Conservation (phyloP, 2,113 vertebrate genomes). For the Rhagologus leucostigma region DNA sequence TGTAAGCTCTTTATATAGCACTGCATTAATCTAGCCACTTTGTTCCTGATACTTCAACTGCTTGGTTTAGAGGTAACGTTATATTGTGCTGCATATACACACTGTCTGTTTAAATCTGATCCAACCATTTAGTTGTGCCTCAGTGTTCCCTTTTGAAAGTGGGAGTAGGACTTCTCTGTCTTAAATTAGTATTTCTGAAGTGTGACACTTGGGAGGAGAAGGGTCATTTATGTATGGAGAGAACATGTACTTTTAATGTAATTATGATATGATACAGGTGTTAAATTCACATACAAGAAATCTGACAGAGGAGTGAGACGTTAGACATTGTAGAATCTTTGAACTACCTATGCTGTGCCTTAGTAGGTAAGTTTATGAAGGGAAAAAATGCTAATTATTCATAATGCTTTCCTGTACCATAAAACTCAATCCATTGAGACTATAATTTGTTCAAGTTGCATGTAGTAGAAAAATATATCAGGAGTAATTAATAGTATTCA, state of each 20-base stretch:
- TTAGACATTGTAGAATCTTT: not conserved
- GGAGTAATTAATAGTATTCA: constrained; percentile 73
- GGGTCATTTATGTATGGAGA: not conserved
- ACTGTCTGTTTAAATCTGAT: not conserved
- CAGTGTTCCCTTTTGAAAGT: not conserved
- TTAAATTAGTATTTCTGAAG: not conserved
- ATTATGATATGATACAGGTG: not conserved
- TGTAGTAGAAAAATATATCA: constrained; percentile 68
- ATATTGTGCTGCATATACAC: not conserved
- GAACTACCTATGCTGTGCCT: not conserved
- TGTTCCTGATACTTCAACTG: not conserved
- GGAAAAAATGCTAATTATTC: constrained; percentile 60
- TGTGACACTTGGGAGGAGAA: not conserved
- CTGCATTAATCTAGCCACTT: not conserved
- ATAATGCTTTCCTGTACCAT: constrained; percentile 53
- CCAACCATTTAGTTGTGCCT: not conserved
- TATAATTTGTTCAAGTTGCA: constrained; percentile 62
- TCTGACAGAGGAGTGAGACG: not conserved
- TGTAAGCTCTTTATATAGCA: not conserved
- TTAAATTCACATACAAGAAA: not conserved
- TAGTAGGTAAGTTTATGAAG: constrained; percentile 9
- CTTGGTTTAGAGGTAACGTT: not conserved
- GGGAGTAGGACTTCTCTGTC: not conserved
- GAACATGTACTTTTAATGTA: not conserved
- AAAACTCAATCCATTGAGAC: constrained; percentile 64